Percentiles rank a stretch among this genome's conserved stretches.
These are phyloP conservation scores for Oxystoma pomonae DNA, from an alignment of 2,888 invertebrate genomes.

Conservation along the genomic window DNA sequence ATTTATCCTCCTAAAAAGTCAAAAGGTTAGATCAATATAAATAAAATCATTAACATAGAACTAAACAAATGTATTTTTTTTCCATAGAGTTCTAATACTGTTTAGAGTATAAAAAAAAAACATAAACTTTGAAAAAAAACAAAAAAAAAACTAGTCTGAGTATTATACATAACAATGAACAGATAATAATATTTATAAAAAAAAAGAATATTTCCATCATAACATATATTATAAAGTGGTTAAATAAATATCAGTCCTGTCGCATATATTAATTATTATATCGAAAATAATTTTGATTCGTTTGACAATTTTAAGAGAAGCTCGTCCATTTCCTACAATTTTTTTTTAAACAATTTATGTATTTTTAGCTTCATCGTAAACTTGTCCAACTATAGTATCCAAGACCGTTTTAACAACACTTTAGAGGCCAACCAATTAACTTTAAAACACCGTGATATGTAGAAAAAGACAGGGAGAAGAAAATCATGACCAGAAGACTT, in stretches of 20 bases:
- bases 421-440: not conserved
- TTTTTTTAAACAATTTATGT: conserved; percentile 12
- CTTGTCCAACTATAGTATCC: not conserved
- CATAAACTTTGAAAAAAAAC: conserved; percentile 39
- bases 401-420: not conserved
- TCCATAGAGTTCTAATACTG: conserved; percentile 45
- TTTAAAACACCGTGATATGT: conserved; percentile 41
- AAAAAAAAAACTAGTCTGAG: conserved; percentile 36
- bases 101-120: conserved; percentile 47
- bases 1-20: too few relatives aligned
- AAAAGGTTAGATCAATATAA: too few relatives aligned
- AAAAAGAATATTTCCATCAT: conserved; percentile 27
- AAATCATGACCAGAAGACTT: conserved; percentile 43
- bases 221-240: conserved; percentile 34
- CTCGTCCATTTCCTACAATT: conserved; percentile 8
- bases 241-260: conserved; percentile 40
- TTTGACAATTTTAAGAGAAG: conserved; percentile 9
- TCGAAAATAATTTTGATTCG: conserved; percentile 32
- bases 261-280: conserved; percentile 27
- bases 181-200: conserved; percentile 28
- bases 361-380: conserved; percentile 14
- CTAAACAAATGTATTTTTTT: conserved; percentile 43
- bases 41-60: conserved; percentile 23
- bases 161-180: conserved; percentile 37
- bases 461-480: conserved; percentile 37